Base-by-base conservation (phyloP, 2,113 vertebrate genomes). In the Gnathonemus echidnorhynchus region DNA sequence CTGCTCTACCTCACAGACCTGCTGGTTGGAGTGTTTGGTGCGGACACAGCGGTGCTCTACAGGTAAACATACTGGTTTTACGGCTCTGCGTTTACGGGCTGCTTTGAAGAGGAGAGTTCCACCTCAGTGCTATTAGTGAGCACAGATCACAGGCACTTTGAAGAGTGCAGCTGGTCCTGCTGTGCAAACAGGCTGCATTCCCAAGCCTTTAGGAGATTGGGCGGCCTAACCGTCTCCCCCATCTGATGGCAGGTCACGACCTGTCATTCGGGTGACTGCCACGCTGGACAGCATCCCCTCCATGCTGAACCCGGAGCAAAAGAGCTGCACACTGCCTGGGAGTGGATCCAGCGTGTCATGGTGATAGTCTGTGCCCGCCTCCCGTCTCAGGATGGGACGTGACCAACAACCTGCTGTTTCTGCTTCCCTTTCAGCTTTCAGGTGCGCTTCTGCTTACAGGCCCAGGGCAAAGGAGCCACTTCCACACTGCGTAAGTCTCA, bases 21-120 rank as follows among this genome's bases (percentile, higher is more conserved):
- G 92, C 94, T 97, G 91, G 96, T 97, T 77, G 97, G 97, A 91
- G 97, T 96, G 66, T 97, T 97, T 90, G 97, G 97, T 88, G 97
- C 95, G 11, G 97, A 97, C 90, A 96, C 94, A 92, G 97, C 96
- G 90, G 92, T 96, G 21, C 91, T 97, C 83, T 97, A 97, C 91
- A 96, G 97, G 96, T 97, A 88, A 86, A 48, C 17, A 31, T 42
- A 24, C 46, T 48, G 35, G 10, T 42, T 49, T 77, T 80, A 89
- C 35, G 0, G 42, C 15, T 45, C 42, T 31, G 62, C 39, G 13
- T 70, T 45, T 70, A 46, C 0, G 21, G 21, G 56, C 45, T 17
- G 45, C 83, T 85, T 85, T 85, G 83, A 85, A 85, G 83, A 48
- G 39, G 83, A 42, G 74, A 19, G 74, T 42, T 70, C 62, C 27